A percentile compares a stretch with the other conserved stretches of the same genome.
phyloP scores from a whole-genome alignment of 2,797 vertebrate species.

The Sardinella longiceps region DNA sequence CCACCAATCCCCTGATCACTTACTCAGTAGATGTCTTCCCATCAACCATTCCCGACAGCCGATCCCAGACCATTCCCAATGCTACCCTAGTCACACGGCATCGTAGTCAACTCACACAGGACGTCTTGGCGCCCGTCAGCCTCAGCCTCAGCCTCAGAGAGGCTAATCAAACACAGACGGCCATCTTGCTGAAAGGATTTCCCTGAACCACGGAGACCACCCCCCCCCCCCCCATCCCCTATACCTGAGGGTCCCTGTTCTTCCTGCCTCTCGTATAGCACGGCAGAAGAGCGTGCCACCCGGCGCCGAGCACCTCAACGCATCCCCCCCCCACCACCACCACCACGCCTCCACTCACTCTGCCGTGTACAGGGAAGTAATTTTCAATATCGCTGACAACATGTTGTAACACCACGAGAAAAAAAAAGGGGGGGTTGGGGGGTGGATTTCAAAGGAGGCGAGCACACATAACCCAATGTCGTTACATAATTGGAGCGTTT shows the following conservation, averaged over 20 bases:
- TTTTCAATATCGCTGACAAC: not conserved
- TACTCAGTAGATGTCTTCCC: not conserved
- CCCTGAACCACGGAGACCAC: conserved; percentile 1
- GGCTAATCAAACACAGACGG: conserved; percentile 18
- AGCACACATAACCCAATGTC: not conserved
- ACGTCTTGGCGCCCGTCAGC: not conserved
- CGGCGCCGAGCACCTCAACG: not conserved
- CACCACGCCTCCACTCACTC: too few relatives aligned
- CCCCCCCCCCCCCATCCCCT: not conserved
- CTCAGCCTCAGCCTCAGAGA: not conserved
- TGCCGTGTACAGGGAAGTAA: not conserved
- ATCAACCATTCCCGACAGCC: not conserved
- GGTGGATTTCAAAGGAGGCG: not conserved
- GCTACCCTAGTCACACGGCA: not conserved
- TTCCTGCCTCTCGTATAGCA: not conserved
- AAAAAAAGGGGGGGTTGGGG: not conserved
- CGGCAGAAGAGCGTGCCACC: not conserved
- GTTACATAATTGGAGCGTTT: not conserved
- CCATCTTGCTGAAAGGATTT: conserved; percentile 1
- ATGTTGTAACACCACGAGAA: not conserved
- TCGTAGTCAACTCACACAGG: not conserved
- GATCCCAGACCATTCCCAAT: not conserved
- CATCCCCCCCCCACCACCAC: not conserved
- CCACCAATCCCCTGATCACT: not conserved
- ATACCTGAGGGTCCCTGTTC: conserved; percentile 7